These are phyloP conservation scores for Rosalia funebris DNA, from an alignment of 2,888 invertebrate species.

Conservation along the genomic window DNA sequence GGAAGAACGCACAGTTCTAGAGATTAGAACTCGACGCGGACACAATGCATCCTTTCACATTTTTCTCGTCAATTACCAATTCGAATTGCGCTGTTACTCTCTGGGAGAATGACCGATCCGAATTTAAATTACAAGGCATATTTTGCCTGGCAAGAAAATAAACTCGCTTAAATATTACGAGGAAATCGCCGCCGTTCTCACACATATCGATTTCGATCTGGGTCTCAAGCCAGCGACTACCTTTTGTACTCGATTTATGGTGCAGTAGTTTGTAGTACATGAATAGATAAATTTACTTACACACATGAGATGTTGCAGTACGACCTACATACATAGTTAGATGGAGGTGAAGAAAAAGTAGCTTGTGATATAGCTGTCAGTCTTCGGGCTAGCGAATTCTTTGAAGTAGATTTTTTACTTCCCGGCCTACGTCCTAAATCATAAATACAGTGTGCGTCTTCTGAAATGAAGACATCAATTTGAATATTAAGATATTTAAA, in stretches of 20 bases:
- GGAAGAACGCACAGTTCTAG: background rate
- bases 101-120: too few species aligned
- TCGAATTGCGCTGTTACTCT: background rate
- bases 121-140: background rate
- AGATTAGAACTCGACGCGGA: background rate
- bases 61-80: background rate
- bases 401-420: too few species aligned
- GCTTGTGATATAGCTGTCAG: too few species aligned
- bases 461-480: too few species aligned
- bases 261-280: constrained; percentile 6
- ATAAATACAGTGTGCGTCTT: too few species aligned
- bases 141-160: background rate
- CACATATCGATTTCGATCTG: constrained; percentile 32
- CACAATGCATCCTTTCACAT: background rate
- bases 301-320: too few species aligned
- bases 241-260: constrained; percentile 2
- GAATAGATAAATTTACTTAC: background rate
- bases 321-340: too few species aligned
- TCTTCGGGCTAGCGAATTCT: too few species aligned
- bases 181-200: constrained; percentile 14
- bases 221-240: constrained; percentile 26
- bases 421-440: too few species aligned
- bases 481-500: too few species aligned
- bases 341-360: too few species aligned
- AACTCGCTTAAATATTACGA: background rate